phyloP scores from a whole-genome alignment of 2,888 invertebrate species.

The Shargacucullia verbasci region DNA sequence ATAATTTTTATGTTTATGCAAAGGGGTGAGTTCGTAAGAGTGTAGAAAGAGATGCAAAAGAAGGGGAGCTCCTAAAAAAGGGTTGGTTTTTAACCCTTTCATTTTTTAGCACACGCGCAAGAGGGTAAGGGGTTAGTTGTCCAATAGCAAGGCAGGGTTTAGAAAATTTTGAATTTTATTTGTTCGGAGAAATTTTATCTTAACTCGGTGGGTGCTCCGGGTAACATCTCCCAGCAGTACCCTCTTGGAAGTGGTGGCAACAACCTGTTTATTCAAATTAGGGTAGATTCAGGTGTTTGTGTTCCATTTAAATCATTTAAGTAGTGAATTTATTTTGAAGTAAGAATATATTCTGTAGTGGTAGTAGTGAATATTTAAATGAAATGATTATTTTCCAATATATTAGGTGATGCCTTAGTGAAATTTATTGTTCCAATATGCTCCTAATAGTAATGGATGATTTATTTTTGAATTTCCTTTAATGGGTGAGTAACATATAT shows the following conservation, averaged over 20 bases:
- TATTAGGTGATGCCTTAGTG: conserved; percentile 5
- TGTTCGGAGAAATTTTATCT: conserved; percentile 65
- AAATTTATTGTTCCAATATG: neutral
- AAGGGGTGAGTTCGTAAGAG: conserved; percentile 8
- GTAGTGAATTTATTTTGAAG: conserved; percentile 2
- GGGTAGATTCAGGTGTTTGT: conserved; percentile 12
- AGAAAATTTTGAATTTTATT: conserved; percentile 79
- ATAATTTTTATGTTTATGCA: neutral
- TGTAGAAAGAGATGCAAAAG: conserved; percentile 58
- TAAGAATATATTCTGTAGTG: conserved; percentile 14
- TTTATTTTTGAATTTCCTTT: neutral
- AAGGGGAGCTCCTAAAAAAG: conserved; percentile 76
- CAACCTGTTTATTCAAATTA: conserved; percentile 69
- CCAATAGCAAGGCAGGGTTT: conserved; percentile 81
- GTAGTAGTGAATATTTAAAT: conserved; percentile 6
- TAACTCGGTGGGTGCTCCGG: conserved; percentile 67
- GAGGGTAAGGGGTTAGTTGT: conserved; percentile 76
- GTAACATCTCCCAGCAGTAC: conserved; percentile 69
- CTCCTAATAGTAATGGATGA: neutral
- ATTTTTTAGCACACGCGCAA: conserved; percentile 88
- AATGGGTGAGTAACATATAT: neutral
- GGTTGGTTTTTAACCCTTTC: conserved; percentile 86
- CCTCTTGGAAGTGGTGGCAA: conserved; percentile 63
- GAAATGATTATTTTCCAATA: neutral
- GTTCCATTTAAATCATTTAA: neutral